phyloP scores from a whole-genome alignment of 2,113 vertebrate species.

The Clupea harengus region DNA sequence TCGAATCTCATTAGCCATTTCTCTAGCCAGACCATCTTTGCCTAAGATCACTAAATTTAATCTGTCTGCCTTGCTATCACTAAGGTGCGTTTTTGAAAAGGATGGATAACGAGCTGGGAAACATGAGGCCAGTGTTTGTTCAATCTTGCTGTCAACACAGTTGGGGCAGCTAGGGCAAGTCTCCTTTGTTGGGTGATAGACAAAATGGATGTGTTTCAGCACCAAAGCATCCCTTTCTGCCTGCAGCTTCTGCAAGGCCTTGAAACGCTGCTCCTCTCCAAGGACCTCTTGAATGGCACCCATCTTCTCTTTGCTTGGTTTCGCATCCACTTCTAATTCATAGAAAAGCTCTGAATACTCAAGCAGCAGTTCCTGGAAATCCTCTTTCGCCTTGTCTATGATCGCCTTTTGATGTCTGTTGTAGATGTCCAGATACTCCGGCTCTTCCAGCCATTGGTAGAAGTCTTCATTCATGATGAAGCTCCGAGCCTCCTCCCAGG shows the following conservation, averaged over 20 bases:
- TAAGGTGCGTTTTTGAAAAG: slow-evolving; percentile 76
- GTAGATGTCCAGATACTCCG: slow-evolving; percentile 91
- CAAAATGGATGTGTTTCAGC: slow-evolving; percentile 97
- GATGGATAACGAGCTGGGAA: slow-evolving; percentile 79
- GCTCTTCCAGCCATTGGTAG: slow-evolving; percentile 93
- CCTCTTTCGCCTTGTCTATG: slow-evolving; percentile 95
- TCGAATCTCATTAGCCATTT: slow-evolving; percentile 95
- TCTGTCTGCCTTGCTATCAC: slow-evolving; percentile 78
- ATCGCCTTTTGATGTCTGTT: slow-evolving; percentile 92
- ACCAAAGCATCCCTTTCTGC: slow-evolving; percentile 94
- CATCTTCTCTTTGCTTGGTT: slow-evolving; percentile 99
- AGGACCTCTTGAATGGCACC: slow-evolving; percentile 95
- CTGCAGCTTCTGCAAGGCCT: slow-evolving; percentile 89
- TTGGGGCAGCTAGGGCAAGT: slow-evolving; percentile 86
- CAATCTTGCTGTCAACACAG: slow-evolving; percentile 87
- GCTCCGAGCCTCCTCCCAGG: slow-evolving; percentile 96
- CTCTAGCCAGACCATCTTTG: slow-evolving; percentile 91
- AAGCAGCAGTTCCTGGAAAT: slow-evolving; percentile 92
- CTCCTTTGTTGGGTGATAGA: slow-evolving; percentile 96
- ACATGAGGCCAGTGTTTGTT: slow-evolving; percentile 80
- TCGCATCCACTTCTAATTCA: slow-evolving; percentile 94
- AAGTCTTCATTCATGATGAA: slow-evolving; percentile 98
- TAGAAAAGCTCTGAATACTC: slow-evolving; percentile 98
- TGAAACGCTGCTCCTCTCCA: slow-evolving; percentile 92
- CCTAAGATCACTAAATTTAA: slow-evolving; percentile 94